Evolutionary conservation across 2,797 vertebrate genomes (phyloP).

Genomic region (Dendrocincla tyrannina): DNA sequence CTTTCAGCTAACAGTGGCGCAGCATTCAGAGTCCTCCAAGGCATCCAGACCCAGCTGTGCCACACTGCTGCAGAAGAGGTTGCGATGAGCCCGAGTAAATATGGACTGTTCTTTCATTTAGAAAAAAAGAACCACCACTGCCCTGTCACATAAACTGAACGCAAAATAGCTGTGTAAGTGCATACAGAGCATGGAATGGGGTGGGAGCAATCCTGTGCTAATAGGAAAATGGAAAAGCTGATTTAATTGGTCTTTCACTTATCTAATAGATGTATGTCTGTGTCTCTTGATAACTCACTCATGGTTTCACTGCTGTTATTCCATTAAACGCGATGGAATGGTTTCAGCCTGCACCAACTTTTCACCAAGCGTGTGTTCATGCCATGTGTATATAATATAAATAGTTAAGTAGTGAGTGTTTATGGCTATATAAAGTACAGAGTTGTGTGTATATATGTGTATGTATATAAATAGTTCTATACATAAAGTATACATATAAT

Average conservation of each 20-base stretch:
- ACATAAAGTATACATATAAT: constrained; percentile 75
- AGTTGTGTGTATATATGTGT: constrained; percentile 75
- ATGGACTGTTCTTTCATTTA: constrained; percentile 63
- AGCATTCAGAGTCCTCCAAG: background rate
- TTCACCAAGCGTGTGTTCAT: constrained; percentile 59
- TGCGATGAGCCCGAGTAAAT: constrained; percentile 23
- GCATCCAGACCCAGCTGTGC: constrained; percentile 41
- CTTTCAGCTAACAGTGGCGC: background rate
- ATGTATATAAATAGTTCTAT: constrained; percentile 76
- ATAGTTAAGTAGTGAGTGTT: constrained; percentile 69
- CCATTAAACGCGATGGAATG: constrained; percentile 63
- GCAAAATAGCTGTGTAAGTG: constrained; percentile 22
- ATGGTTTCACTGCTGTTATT: constrained; percentile 59
- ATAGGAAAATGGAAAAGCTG: constrained; percentile 25
- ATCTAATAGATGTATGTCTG: constrained; percentile 38
- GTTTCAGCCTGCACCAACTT: constrained; percentile 67
- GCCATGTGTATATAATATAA: constrained; percentile 66
- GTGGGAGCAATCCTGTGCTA: constrained; percentile 24
- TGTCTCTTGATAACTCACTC: constrained; percentile 48
- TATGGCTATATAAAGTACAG: constrained; percentile 70
- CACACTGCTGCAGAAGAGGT: constrained; percentile 47
- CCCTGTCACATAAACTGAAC: constrained; percentile 45
- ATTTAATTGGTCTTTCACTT: constrained; percentile 39
- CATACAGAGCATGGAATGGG: constrained; percentile 39
- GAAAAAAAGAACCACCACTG: constrained; percentile 61